Conservation (phyloP, 2,113 vertebrate genomes). For the Oceanites oceanicus region DNA sequence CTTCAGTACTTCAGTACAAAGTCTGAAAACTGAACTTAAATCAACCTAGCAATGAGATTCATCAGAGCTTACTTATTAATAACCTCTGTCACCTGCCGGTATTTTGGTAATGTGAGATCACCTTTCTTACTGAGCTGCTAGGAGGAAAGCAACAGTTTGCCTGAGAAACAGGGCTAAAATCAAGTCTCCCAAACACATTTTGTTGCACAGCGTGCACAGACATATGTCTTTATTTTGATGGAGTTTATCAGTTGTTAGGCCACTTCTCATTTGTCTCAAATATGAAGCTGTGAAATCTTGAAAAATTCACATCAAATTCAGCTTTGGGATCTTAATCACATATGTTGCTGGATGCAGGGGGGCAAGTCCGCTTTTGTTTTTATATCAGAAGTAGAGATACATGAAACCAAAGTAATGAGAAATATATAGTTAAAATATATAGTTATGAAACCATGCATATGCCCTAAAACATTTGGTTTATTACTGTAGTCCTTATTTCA, state of each 20-base stretch:
- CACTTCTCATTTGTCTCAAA: not conserved
- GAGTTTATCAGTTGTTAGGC: not conserved
- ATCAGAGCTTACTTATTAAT: not conserved
- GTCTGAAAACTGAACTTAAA: not conserved
- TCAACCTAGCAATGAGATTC: not conserved
- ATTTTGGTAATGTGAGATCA: not conserved
- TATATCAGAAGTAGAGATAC: not conserved
- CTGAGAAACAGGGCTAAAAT: not conserved
- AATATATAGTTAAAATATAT: not conserved
- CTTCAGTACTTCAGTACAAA: not conserved
- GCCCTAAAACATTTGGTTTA: not conserved
- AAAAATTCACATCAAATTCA: not conserved
- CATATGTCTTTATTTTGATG: not conserved
- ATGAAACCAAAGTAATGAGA: not conserved
- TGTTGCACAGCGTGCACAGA: not conserved
- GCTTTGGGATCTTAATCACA: not conserved
- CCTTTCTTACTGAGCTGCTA: not conserved
- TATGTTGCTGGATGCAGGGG: not conserved
- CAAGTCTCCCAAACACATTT: not conserved
- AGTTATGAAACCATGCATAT: not conserved
- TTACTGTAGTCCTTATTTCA: not conserved
- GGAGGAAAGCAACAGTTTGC: not conserved
- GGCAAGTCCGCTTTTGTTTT: not conserved
- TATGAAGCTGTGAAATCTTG: not conserved
- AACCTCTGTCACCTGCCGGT: fast-evolving